These are phyloP conservation scores for Uromys caudimaculatus DNA, from an alignment of 2,797 vertebrate genomes.

Conservation along the genomic window DNA sequence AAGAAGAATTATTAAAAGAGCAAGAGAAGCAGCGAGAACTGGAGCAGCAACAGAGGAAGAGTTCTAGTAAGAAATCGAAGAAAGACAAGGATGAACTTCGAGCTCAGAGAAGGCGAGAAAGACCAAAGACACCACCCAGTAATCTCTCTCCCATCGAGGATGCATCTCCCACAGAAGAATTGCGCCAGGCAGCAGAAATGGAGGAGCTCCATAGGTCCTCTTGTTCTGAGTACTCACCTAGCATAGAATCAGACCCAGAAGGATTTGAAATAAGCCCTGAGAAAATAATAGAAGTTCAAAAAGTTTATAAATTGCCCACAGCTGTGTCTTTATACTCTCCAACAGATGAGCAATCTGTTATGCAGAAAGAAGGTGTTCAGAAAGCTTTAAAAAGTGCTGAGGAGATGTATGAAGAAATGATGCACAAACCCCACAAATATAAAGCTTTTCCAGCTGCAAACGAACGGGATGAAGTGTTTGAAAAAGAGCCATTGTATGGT, in stretches of 20 bases:
- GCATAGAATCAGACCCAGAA: slow-evolving; percentile 95
- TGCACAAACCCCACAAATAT: slow-evolving; percentile 93
- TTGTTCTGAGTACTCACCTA: slow-evolving; percentile 94
- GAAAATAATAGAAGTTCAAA: slow-evolving; percentile 93
- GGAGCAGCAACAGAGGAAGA: slow-evolving; percentile 91
- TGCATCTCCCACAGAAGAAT: slow-evolving; percentile 92
- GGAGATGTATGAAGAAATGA: slow-evolving; percentile 96
- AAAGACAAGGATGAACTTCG: slow-evolving; percentile 98
- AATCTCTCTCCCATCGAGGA: slow-evolving; percentile 96
- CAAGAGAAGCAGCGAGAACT: slow-evolving; percentile 94
- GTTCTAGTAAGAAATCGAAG: slow-evolving; percentile 97
- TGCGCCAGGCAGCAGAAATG: slow-evolving; percentile 91
- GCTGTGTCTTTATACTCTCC: slow-evolving; percentile 96
- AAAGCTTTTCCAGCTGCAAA: slow-evolving; percentile 90
- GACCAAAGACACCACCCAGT: slow-evolving; percentile 96
- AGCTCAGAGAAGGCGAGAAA: slow-evolving; percentile 95
- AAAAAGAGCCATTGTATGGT: slow-evolving; percentile 96
- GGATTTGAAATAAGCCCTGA: slow-evolving; percentile 97
- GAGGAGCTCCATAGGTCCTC: slow-evolving; percentile 92
- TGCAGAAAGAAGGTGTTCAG: slow-evolving; percentile 85
- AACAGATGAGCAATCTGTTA: slow-evolving; percentile 91
- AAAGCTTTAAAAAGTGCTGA: slow-evolving; percentile 94
- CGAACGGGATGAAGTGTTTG: slow-evolving; percentile 93
- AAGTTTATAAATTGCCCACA: slow-evolving; percentile 95
- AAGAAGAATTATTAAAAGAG: slow-evolving; percentile 96